phyloP scores from a whole-genome alignment of 92 coral and sea anemone genomes.

The Montipora capitata region DNA sequence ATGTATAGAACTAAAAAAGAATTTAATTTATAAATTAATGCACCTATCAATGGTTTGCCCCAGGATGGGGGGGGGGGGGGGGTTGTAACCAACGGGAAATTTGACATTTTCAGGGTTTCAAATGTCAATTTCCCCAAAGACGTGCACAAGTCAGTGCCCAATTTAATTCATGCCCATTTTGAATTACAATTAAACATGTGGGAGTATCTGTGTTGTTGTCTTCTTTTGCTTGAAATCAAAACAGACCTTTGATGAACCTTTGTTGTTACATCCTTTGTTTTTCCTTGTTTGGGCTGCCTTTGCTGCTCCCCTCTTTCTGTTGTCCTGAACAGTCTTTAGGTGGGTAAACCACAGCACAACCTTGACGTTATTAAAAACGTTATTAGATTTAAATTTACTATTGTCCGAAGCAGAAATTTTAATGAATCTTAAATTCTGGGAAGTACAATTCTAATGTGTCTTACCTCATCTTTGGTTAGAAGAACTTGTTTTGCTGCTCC shows the following conservation, averaged over 20 bases:
- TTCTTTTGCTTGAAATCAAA: slow-evolving; percentile 23
- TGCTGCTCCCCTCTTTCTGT: slow-evolving; percentile 57
- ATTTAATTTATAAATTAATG: too few relatives aligned
- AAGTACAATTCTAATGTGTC: slow-evolving; percentile 29
- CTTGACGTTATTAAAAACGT: slow-evolving; percentile 21
- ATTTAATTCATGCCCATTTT: slow-evolving; percentile 30
- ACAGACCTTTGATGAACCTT: slow-evolving; percentile 36
- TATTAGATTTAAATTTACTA: slow-evolving; percentile 21
- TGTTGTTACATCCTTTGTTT: slow-evolving; percentile 50
- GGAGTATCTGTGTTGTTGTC: slow-evolving; percentile 3
- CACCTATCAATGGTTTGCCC: too few relatives aligned
- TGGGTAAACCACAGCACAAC: slow-evolving; percentile 63
- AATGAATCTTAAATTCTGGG: slow-evolving; percentile 15
- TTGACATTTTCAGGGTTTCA: too few relatives aligned
- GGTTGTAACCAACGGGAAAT: too few relatives aligned
- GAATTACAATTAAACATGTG: slow-evolving; percentile 36
- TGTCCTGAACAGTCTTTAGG: slow-evolving; percentile 53
- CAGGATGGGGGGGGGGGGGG: too few relatives aligned
- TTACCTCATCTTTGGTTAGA: slow-evolving; percentile 44
- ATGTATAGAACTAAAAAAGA: too few relatives aligned
- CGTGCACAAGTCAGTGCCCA: slow-evolving; percentile 32
- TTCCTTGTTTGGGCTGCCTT: slow-evolving; percentile 46
- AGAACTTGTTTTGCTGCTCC: slow-evolving; percentile 42
- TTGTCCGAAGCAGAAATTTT: slow-evolving; percentile 41
- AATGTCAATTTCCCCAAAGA: background rate